A percentile compares a stretch with the other conserved stretches of the same genome.
phyloP scores from a whole-genome alignment of 2,797 vertebrate species.

The Hippopotamyrus pictus region DNA sequence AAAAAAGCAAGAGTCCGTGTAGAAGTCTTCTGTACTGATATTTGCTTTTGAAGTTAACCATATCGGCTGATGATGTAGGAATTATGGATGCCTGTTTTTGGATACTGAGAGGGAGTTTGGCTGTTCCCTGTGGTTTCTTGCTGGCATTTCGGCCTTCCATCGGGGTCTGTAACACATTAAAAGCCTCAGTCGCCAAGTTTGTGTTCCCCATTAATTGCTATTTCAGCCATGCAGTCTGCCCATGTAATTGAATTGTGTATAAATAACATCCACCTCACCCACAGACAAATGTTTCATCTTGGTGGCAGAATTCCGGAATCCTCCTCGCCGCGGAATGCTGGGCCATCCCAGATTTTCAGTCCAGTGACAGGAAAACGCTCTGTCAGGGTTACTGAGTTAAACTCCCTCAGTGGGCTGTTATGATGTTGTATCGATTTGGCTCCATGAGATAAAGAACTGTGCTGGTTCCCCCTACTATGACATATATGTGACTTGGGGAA shows the following conservation, averaged over 20 bases:
- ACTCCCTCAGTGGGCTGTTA: too few relatives aligned
- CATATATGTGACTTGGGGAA: neutral
- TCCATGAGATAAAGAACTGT: neutral
- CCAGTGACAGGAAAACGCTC: neutral
- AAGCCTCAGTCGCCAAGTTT: constrained; percentile 13
- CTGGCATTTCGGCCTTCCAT: constrained; percentile 7
- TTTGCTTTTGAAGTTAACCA: constrained; percentile 1
- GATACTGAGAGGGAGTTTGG: neutral
- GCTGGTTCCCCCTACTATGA: neutral
- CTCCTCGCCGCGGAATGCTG: neutral
- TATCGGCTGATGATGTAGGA: neutral
- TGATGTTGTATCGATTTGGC: neutral
- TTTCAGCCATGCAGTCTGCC: constrained; percentile 24
- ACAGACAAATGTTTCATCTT: constrained; percentile 18
- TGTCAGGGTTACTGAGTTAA: neutral
- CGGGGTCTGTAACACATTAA: constrained; percentile 22
- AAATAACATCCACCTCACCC: constrained; percentile 18
- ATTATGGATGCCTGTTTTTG: neutral
- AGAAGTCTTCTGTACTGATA: neutral
- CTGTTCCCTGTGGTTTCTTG: constrained; percentile 4
- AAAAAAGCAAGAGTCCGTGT: neutral
- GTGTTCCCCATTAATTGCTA: constrained; percentile 18
- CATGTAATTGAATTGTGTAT: constrained; percentile 23
- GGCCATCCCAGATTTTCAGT: neutral
- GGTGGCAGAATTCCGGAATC: constrained; percentile 12